Evolutionary conservation across 2,113 vertebrate genomes (phyloP).

Genomic region (Uria lomvia): DNA sequence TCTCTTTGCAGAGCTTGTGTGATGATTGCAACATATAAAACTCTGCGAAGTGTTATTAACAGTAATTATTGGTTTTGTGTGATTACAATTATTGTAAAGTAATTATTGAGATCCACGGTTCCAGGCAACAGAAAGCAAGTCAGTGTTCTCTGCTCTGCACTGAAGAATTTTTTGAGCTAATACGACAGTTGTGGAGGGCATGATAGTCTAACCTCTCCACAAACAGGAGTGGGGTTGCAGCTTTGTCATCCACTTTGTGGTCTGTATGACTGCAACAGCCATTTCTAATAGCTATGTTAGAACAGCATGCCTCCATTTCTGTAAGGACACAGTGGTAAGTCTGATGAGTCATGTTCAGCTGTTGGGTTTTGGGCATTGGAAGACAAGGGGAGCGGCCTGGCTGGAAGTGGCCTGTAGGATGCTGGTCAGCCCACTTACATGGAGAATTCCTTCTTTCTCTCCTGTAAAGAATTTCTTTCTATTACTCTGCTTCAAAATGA

Average conservation of each 20-base stretch:
- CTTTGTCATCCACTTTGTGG: background rate
- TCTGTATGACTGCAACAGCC: background rate
- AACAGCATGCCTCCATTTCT: background rate
- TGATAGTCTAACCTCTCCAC: background rate
- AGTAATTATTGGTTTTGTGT: background rate
- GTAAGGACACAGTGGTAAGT: background rate
- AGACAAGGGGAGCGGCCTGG: background rate
- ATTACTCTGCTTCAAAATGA: background rate
- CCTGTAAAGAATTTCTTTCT: background rate
- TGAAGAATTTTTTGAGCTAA: background rate
- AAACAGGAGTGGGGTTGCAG: background rate
- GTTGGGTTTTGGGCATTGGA: background rate
- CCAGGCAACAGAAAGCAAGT: background rate
- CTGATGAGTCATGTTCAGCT: conserved; percentile 51
- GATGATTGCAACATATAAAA: background rate
- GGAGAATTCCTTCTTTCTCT: background rate
- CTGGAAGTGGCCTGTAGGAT: background rate
- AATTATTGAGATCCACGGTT: background rate
- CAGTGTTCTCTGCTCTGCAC: background rate
- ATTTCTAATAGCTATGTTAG: background rate
- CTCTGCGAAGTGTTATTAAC: background rate
- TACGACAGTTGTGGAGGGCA: background rate
- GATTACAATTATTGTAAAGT: background rate
- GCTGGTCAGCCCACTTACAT: background rate
- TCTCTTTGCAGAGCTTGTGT: background rate